Percentiles rank a stretch among this genome's conserved stretches.
Evolutionary conservation across 2,113 vertebrate species (phyloP).

Genomic region (Phaethon lepturus): DNA sequence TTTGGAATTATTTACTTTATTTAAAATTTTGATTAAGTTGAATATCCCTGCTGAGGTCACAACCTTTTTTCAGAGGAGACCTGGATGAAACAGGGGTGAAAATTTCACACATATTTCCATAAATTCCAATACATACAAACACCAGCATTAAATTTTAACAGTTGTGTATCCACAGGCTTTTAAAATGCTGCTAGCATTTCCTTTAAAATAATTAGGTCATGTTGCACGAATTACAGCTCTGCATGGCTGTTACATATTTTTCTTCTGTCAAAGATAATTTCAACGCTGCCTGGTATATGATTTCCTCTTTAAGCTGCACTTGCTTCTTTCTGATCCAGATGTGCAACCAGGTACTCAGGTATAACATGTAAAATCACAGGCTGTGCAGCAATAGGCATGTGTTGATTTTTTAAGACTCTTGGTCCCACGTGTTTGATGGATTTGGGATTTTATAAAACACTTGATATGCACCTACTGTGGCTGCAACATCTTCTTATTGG

Average conservation of each 20-base stretch:
- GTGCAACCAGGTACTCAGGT: neutral
- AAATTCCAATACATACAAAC: slow-evolving; percentile 44
- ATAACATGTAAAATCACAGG: slow-evolving; percentile 8
- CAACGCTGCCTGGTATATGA: neutral
- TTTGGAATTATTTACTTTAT: slow-evolving; percentile 64
- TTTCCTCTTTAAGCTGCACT: neutral
- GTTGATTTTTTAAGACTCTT: neutral
- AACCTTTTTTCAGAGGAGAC: neutral
- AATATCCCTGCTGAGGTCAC: slow-evolving; percentile 18
- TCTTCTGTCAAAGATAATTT: slow-evolving; percentile 52
- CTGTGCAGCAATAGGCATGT: neutral
- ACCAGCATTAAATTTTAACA: slow-evolving; percentile 62
- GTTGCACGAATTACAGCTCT: slow-evolving; percentile 58
- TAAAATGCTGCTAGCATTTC: slow-evolving; percentile 48
- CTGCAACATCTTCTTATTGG: neutral
- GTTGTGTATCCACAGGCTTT: slow-evolving; percentile 22
- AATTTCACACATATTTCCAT: slow-evolving; percentile 43
- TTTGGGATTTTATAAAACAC: neutral
- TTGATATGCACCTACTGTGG: neutral
- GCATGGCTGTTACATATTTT: slow-evolving; percentile 32
- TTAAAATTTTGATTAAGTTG: slow-evolving; percentile 54
- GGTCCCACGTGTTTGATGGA: neutral
- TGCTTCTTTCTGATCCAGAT: neutral
- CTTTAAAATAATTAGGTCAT: slow-evolving; percentile 69
- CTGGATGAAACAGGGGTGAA: slow-evolving; percentile 18